phyloP scores from a whole-genome alignment of 2,888 invertebrate genomes.

The Apamea crenata region DNA sequence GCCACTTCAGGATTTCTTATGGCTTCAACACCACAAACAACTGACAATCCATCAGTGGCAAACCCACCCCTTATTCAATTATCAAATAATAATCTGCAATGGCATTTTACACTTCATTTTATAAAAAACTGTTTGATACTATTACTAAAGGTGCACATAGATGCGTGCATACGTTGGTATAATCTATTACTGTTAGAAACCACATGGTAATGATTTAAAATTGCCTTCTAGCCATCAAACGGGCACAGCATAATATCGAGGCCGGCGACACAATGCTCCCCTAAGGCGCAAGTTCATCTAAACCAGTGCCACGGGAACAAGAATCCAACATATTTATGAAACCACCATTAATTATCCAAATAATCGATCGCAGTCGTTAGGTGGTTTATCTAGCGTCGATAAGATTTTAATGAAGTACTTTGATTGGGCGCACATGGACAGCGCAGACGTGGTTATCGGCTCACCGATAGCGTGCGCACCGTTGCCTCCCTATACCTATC shows the following conservation, averaged over 20 bases:
- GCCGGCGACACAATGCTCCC: constrained; percentile 73
- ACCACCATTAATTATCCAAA: constrained; percentile 89
- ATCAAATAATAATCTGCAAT: background rate
- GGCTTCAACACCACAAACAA: background rate
- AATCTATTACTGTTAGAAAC: constrained; percentile 40
- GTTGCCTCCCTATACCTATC: constrained; percentile 87
- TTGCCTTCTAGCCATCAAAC: constrained; percentile 27
- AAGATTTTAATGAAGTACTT: constrained; percentile 91
- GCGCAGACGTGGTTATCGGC: constrained; percentile 84
- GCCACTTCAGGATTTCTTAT: background rate
- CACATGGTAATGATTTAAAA: constrained; percentile 58
- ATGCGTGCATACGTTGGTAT: background rate
- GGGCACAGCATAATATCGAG: constrained; percentile 51
- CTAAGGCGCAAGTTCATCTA: constrained; percentile 72
- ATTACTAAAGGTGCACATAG: background rate
- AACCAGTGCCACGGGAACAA: constrained; percentile 80
- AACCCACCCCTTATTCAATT: background rate
- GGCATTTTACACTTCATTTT: background rate
- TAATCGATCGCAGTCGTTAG: constrained; percentile 89
- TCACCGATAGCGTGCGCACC: constrained; percentile 85
- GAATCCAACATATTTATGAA: constrained; percentile 87
- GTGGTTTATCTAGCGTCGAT: constrained; percentile 90
- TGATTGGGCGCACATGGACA: constrained; percentile 89
- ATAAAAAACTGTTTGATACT: background rate
- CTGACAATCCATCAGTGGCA: background rate